Evolutionary conservation across 2,113 vertebrate genomes (phyloP), one percentile per base, ranked within the genome.

Genomic region (Myanophis thanlyinensis): DNA sequence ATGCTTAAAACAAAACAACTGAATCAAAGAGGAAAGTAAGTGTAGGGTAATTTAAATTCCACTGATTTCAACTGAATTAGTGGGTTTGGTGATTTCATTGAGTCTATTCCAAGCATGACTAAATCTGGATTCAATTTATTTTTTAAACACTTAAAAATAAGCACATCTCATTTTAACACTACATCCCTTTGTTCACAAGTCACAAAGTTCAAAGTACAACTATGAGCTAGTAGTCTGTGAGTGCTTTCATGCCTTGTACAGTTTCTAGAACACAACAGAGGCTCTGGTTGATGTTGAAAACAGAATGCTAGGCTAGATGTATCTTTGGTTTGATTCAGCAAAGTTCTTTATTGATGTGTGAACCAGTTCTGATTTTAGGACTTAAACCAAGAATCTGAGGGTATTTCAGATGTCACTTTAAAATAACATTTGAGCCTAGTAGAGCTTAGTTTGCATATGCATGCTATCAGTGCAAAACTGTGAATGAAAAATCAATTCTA

Each of bases 291-390:
- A 10, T 59, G 18, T 30, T 88, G 47, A 47, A 92, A 73, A 51
- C 54, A 88, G 85, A 88, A 73, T 44, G 59, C 86, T 73, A 9
- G 4, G 30, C 27, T 47, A 86, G 30, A 56, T 47, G 44, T 27
- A 11, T 46, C 89, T 86, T 91, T 92, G 47, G 40, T 88, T 88
- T 88, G 86, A 73, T 92, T 80, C 91, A 62, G 46, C 91, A 67
- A n/a, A 47, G 54, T 15, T 52, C 46, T 67, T 73, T 84, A n/a
- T 25, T 35, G 44, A 44, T 1, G 13, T 53, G 35, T 44, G 48
- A 90, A 51, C 8, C 12, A 67, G 62, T 40, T 80, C 48, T 25
- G 25, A 87, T 67, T 40, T 91, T 10, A n/a, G 8, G n/a, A 47
- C 5, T 23, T 54, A 56, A 48, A 53, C 52, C 5, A n/a, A 91